These are phyloP conservation scores for Lochmaea crataegi DNA, from an alignment of 2,888 invertebrate species.

Conservation along the genomic window DNA sequence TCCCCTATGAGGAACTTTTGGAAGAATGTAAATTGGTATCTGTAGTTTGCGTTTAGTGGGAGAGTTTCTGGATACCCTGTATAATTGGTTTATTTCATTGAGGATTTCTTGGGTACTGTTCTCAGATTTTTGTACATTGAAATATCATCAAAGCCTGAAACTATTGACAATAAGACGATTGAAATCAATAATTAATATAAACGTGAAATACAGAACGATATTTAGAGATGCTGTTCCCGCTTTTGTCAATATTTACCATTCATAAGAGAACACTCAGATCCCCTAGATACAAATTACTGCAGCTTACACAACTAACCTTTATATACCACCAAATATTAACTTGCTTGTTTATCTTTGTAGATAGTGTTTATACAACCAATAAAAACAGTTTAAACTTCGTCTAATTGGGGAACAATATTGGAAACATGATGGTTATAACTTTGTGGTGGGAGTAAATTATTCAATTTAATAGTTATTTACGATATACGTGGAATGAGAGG, in stretches of 20 bases:
- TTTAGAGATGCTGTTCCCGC: conserved; percentile 1
- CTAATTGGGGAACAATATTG: no score
- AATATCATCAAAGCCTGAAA: background rate
- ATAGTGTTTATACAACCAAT: background rate
- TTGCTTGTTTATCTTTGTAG: background rate
- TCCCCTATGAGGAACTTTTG: no score
- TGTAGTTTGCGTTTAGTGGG: no score
- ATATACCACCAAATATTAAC: background rate
- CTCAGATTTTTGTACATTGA: no score
- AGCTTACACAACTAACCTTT: background rate
- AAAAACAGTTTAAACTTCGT: background rate
- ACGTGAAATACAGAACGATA: background rate
- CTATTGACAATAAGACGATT: background rate
- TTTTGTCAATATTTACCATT: background rate
- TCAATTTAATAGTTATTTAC: no score
- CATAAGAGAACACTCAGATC: background rate
- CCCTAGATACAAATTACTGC: background rate
- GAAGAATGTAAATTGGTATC: no score
- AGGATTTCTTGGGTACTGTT: no score
- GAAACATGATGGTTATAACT: no score
- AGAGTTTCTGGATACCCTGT: no score
- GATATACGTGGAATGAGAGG: no score
- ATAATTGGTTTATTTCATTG: no score
- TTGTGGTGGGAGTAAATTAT: no score
- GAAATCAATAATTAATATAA: background rate